Evolutionary conservation across 2,888 invertebrate genomes (phyloP).

Genomic region (Melinopterus prodromus): DNA sequence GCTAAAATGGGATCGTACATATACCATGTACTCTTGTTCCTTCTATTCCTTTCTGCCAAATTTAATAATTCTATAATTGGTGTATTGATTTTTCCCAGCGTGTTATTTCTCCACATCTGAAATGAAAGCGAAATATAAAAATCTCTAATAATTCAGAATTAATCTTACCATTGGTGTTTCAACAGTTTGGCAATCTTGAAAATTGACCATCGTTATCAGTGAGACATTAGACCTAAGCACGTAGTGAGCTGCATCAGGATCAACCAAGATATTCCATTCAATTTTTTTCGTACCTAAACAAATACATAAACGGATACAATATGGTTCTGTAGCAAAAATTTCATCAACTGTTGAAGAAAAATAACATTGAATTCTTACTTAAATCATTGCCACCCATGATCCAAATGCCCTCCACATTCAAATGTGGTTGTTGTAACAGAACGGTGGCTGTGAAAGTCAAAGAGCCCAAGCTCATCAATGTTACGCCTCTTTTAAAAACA

Average conservation of each 20-base stretch:
- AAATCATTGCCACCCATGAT: constrained; percentile 12
- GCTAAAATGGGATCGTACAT: constrained; percentile 9
- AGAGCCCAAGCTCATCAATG: constrained; percentile 6
- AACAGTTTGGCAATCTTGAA: not conserved
- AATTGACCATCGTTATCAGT: not conserved
- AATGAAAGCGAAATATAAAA: not conserved
- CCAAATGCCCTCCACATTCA: not conserved
- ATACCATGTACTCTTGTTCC: not conserved
- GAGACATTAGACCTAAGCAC: not conserved
- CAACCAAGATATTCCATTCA: constrained; percentile 11
- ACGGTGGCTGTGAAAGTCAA: not conserved
- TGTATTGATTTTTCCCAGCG: not conserved
- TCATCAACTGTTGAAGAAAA: not conserved
- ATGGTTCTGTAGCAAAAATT: no score
- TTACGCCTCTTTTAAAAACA: not conserved
- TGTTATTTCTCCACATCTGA: not conserved
- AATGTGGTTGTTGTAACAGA: constrained; percentile 11
- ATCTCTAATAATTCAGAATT: not conserved
- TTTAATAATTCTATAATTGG: constrained; percentile 8
- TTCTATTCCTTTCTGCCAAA: not conserved
- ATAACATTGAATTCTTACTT: constrained; percentile 5
- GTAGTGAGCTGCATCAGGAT: constrained; percentile 8
- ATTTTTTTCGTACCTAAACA: not conserved
- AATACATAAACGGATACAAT: no score
- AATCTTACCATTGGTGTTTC: not conserved